Evolutionary conservation across 1,140 invertebrate species (phyloP).

Genomic region (Colletes gigas): DNA sequence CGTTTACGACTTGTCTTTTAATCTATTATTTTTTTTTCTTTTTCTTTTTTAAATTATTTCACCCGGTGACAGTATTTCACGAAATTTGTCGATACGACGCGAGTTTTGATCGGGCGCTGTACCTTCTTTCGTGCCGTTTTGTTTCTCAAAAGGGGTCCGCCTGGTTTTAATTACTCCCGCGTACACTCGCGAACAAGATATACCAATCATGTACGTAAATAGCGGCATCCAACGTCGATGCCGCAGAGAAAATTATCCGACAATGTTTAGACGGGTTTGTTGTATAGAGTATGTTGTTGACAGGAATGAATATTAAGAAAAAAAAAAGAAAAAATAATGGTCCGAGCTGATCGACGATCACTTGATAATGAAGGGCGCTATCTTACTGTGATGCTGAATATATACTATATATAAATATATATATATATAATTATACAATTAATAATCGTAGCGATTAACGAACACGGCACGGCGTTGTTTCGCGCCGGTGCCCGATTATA

Average conservation of each 20-base stretch:
- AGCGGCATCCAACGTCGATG: conserved; percentile 28
- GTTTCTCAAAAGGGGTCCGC: background rate
- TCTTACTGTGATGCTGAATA: conserved; percentile 81
- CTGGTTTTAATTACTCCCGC: background rate
- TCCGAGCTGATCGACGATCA: conserved; percentile 73
- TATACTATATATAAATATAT: conserved; percentile 73
- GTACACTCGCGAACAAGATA: conserved; percentile 13
- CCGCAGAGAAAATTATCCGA: conserved; percentile 43
- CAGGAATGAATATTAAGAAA: conserved; percentile 67
- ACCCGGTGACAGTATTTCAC: background rate
- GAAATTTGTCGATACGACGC: background rate
- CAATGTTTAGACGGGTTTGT: conserved; percentile 75
- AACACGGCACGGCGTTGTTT: background rate
- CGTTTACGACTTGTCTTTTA: background rate
- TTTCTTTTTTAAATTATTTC: background rate
- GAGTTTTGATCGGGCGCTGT: conserved; percentile 1
- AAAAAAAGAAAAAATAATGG: conserved; percentile 21
- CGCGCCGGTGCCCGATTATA: conserved; percentile 27
- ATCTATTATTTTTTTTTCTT: too few relatives aligned
- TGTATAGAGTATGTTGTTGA: conserved; percentile 76
- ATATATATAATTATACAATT: conserved; percentile 62
- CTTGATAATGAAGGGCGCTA: conserved; percentile 79
- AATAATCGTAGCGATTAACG: conserved; percentile 63
- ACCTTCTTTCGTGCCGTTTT: conserved; percentile 7
- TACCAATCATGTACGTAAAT: conserved; percentile 42